phyloP scores from a whole-genome alignment of 2,797 vertebrate species.

The Paedocypris micromegethes region DNA sequence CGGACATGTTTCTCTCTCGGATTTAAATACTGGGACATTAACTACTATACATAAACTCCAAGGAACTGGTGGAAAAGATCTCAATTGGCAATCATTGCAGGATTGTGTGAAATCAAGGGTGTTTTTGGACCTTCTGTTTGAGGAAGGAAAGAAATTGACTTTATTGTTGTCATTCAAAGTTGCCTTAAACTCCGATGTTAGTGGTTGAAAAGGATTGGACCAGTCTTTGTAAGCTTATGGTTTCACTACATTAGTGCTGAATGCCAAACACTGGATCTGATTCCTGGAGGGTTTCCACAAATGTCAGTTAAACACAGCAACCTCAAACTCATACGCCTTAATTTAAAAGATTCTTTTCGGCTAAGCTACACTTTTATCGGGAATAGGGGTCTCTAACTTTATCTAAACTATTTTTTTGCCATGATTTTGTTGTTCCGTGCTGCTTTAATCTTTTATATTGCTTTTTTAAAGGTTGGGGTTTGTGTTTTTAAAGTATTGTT shows the following conservation, averaged over 20 bases:
- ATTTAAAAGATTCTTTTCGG: conserved; percentile 55
- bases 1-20: conserved; percentile 54
- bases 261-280: conserved; percentile 36
- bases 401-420: conserved; percentile 23
- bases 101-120: conserved; percentile 6
- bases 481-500: conserved; percentile 42
- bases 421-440: conserved; percentile 10
- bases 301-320: conserved; percentile 56
- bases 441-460: conserved; percentile 28
- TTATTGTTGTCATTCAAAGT: conserved; percentile 63
- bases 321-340: conserved; percentile 73
- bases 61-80: conserved; percentile 51
- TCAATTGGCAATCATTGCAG: conserved; percentile 46
- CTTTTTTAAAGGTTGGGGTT: conserved; percentile 33
- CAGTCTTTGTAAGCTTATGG: conserved; percentile 32
- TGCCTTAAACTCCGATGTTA: conserved; percentile 86
- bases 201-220: neutral
- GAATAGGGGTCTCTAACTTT: conserved; percentile 42
- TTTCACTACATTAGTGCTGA: conserved; percentile 30
- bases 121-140: conserved; percentile 25
- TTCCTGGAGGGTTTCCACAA: conserved; percentile 71
- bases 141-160: conserved; percentile 46
- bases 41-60: conserved; percentile 41
- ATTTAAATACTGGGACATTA: conserved; percentile 49
- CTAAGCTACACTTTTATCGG: conserved; percentile 48